Base-by-base conservation (phyloP, 2,888 invertebrate species). In the Hartigia nigra region DNA sequence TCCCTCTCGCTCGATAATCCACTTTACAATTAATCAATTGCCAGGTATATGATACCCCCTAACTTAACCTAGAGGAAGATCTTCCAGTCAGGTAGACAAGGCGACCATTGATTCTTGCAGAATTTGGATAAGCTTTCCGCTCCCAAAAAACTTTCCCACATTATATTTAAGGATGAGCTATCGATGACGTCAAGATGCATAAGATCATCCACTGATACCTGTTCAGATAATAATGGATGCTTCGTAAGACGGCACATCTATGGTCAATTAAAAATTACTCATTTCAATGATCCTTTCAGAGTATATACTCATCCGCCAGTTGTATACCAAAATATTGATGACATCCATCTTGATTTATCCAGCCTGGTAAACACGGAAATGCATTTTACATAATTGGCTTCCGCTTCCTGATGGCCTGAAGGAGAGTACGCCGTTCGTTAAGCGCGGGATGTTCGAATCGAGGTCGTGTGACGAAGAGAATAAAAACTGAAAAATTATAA, bases 401-500 rank as follows among this genome's bases (percentile, higher is more conserved):
- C 55, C 23, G 55, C 23, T 55, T 55, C 9, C 23, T 9, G 4
- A 39, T 39, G 9, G 23, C 9, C 23, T 1, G 5, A 55, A 55
- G 23, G 55, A 2, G 55, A 1, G 55, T 55, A 5, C 9, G 9
- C 23, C 55, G 23, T 23, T 55, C 9, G 2, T 23, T 55, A 9
- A 55, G 55, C 55, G 55, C 55, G 55, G 55, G 55, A 55, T 23
- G 23, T 55, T 55, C 1, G 55, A 55, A 55, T 55, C 23, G 55
- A 55, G 9, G 14, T 9, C 23, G 55, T 55, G 23, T 9, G 55
- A 55, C 9, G 55, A 55, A 34, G 39, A 80, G 74, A 69, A 69
- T 76, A 74, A 31, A 69, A 80, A 83, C 86, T 83, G 78, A 82
- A 83, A 76, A 76, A 85, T 55, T 23, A 55, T 55, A 82, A 80